These are phyloP conservation scores for Nezara viridula DNA, from an alignment of 2,888 invertebrate genomes.

Conservation along the genomic window DNA sequence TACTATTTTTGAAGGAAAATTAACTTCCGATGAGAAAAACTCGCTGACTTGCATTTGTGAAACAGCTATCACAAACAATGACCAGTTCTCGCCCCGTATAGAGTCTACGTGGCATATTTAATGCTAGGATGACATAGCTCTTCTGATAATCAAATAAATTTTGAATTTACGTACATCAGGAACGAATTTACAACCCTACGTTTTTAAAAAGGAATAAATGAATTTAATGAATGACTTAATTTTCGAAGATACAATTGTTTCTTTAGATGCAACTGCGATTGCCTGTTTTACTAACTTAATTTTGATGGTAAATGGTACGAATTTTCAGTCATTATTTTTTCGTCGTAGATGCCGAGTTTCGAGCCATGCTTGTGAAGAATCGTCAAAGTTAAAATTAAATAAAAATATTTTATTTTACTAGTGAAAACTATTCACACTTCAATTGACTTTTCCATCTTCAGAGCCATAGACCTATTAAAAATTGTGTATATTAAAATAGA, in stretches of 20 bases:
- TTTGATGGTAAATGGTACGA: too few relatives aligned
- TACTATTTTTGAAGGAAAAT: neutral
- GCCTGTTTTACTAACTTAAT: too few relatives aligned
- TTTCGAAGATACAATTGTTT: neutral
- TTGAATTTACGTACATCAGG: neutral
- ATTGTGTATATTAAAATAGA: too few relatives aligned
- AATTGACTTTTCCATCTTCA: too few relatives aligned
- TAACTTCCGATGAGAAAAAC: neutral
- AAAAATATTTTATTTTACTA: too few relatives aligned
- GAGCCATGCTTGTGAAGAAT: too few relatives aligned
- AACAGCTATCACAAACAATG: slow-evolving; percentile 20
- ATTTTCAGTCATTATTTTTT: too few relatives aligned
- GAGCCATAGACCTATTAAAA: too few relatives aligned
- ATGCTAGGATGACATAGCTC: neutral
- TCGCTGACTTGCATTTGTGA: neutral
- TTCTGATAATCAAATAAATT: neutral
- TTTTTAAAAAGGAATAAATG: neutral
- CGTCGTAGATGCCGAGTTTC: too few relatives aligned
- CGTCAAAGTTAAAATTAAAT: too few relatives aligned
- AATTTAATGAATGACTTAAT: neutral
- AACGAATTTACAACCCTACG: neutral
- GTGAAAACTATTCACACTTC: too few relatives aligned
- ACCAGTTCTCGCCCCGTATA: neutral
- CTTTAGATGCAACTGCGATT: too few relatives aligned
- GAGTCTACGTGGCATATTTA: slow-evolving; percentile 48